phyloP scores from a whole-genome alignment of 2,797 vertebrate species.

The Enteromius radiatus region DNA sequence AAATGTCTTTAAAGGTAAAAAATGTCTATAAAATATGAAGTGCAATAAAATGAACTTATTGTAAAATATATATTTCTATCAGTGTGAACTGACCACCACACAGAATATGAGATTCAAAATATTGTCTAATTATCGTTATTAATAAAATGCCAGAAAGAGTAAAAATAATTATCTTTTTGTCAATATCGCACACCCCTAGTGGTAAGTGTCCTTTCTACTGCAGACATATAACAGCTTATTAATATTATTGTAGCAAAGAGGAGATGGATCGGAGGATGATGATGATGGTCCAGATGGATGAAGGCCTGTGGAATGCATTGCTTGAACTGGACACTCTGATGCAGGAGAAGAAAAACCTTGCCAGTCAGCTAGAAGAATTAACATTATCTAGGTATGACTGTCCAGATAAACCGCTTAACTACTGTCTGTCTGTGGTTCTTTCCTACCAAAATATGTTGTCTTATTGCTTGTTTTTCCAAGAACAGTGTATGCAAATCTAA shows the following conservation, averaged over 20 bases:
- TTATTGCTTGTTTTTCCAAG: not conserved
- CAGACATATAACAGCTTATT: not conserved
- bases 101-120: too few relatives aligned
- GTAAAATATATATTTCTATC: too few relatives aligned
- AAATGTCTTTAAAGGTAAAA: too few relatives aligned
- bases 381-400: not conserved
- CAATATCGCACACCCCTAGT: too few relatives aligned
- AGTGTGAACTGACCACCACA: too few relatives aligned
- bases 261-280: conserved; percentile 60
- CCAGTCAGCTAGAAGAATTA: conserved; percentile 49
- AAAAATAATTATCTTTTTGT: too few relatives aligned
- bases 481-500: not conserved
- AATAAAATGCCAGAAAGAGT: too few relatives aligned
- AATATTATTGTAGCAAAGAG: conserved; percentile 54
- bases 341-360: conserved; percentile 58
- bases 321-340: conserved; percentile 62
- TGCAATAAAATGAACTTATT: too few relatives aligned
- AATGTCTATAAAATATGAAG: too few relatives aligned
- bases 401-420: not conserved
- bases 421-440: not conserved
- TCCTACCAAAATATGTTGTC: not conserved
- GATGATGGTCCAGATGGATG: conserved; percentile 54
- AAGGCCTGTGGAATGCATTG: conserved; percentile 54
- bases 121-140: too few relatives aligned
- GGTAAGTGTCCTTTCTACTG: not conserved